A percentile compares a stretch with the other conserved stretches of the same genome.
Evolutionary conservation across 2,113 vertebrate genomes (phyloP).

Genomic region (Meriones unguiculatus): DNA sequence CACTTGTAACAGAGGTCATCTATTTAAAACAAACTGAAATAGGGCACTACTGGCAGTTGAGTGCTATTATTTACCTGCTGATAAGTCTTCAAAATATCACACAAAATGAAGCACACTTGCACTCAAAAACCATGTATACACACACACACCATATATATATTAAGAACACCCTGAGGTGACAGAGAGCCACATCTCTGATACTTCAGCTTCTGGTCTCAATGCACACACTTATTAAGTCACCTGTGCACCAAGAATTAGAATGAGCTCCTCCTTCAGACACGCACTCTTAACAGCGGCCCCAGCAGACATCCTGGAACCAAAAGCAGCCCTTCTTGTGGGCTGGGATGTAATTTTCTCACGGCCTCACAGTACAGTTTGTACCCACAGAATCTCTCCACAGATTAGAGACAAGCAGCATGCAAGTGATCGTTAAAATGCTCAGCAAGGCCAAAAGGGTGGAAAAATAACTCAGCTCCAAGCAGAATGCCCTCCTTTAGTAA

Average conservation of each 20-base stretch:
- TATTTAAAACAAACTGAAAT: conserved; percentile 19
- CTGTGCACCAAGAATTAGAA: conserved; percentile 87
- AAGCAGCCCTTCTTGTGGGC: conserved; percentile 79
- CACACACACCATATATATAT: no score
- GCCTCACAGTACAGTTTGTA: conserved; percentile 84
- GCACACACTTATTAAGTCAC: conserved; percentile 86
- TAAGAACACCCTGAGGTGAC: conserved; percentile 87
- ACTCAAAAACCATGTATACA: background rate
- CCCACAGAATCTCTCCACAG: conserved; percentile 84
- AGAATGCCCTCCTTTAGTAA: conserved; percentile 73
- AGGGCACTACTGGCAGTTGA: background rate
- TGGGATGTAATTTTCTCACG: conserved; percentile 84
- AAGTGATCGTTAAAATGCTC: conserved; percentile 82
- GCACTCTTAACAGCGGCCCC: conserved; percentile 85
- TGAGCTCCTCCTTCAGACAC: conserved; percentile 85
- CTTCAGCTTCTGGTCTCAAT: conserved; percentile 86
- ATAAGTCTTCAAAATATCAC: conserved; percentile 25
- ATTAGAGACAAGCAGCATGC: conserved; percentile 82
- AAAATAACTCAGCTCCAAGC: conserved; percentile 78
- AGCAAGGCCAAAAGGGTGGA: conserved; percentile 73
- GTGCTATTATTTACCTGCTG: background rate
- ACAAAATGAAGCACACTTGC: conserved; percentile 42
- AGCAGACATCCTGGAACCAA: conserved; percentile 84
- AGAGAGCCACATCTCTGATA: conserved; percentile 85
- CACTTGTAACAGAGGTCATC: background rate